Conservation (phyloP, 2,797 vertebrate genomes). For the Sebastes hubbsi region DNA sequence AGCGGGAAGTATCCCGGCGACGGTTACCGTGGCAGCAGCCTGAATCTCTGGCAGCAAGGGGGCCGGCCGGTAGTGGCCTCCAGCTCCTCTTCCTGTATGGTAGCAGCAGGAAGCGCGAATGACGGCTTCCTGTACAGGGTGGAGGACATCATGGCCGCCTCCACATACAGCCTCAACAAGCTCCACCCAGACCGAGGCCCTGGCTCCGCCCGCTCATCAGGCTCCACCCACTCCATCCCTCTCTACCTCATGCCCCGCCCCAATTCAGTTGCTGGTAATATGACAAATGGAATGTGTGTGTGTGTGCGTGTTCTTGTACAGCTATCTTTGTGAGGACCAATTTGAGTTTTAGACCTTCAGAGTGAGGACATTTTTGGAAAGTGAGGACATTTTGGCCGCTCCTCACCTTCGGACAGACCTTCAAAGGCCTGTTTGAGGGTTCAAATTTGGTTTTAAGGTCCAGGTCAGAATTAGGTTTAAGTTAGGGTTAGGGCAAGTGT, state of each 20-base stretch:
- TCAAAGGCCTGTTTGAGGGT: neutral
- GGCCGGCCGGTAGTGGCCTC: conserved; percentile 80
- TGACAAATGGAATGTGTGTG: neutral
- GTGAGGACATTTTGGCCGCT: no score
- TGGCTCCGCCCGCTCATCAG: conserved; percentile 84
- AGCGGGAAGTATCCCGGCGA: conserved; percentile 82
- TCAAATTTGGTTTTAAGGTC: no score
- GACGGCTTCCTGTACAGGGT: conserved; percentile 90
- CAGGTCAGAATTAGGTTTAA: no score
- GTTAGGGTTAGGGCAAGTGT: no score
- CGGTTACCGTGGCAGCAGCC: conserved; percentile 87
- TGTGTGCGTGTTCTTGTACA: neutral
- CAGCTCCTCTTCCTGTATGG: conserved; percentile 82
- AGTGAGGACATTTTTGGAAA: no score
- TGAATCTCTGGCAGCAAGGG: conserved; percentile 87
- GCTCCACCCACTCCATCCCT: conserved; percentile 94
- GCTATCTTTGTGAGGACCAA: no score
- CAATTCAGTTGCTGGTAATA: conserved; percentile 95
- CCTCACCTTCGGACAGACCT: no score
- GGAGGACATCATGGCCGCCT: conserved; percentile 93
- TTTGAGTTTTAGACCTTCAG: no score
- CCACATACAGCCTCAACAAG: conserved; percentile 97
- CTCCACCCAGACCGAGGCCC: conserved; percentile 89
- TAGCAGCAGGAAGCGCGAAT: conserved; percentile 77
- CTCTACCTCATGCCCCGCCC: conserved; percentile 97